phyloP scores from a whole-genome alignment of 2,113 vertebrate genomes.

The Hydrolagus affinis region DNA sequence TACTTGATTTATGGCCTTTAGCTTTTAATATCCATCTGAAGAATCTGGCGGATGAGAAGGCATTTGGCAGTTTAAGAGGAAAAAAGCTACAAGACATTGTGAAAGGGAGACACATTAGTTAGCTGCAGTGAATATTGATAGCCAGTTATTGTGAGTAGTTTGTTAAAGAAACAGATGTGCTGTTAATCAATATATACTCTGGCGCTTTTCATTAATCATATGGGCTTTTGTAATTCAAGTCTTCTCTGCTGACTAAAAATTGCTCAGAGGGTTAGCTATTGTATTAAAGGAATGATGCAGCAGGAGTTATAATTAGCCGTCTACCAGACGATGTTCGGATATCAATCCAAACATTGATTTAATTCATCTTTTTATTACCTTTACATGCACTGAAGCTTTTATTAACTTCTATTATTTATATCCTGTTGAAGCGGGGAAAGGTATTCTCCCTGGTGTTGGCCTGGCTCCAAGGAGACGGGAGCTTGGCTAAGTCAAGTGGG shows the following conservation, averaged over 20 bases:
- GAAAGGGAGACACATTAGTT: background rate
- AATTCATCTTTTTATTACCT: no score
- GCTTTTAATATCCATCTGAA: background rate
- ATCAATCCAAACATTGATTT: no score
- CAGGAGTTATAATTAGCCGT: background rate
- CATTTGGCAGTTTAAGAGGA: background rate
- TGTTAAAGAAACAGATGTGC: background rate
- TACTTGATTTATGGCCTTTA: background rate
- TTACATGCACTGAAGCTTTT: no score
- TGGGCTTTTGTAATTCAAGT: background rate
- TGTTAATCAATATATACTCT: background rate
- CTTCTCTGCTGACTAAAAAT: background rate
- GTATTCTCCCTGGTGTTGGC: no score
- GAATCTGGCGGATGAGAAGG: background rate
- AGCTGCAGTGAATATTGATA: background rate
- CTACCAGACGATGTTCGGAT: no score
- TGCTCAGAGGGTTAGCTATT: background rate
- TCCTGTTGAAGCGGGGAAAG: no score
- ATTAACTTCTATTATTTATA: no score
- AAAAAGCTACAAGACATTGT: background rate
- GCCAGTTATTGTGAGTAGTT: background rate
- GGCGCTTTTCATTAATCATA: background rate
- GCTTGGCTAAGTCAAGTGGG: no score
- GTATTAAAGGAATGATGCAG: background rate
- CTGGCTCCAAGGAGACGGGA: no score